Evolutionary conservation across 2,888 invertebrate species (phyloP), one percentile per base, ranked within the genome.

Genomic region (Tricholauxania praeusta): DNA sequence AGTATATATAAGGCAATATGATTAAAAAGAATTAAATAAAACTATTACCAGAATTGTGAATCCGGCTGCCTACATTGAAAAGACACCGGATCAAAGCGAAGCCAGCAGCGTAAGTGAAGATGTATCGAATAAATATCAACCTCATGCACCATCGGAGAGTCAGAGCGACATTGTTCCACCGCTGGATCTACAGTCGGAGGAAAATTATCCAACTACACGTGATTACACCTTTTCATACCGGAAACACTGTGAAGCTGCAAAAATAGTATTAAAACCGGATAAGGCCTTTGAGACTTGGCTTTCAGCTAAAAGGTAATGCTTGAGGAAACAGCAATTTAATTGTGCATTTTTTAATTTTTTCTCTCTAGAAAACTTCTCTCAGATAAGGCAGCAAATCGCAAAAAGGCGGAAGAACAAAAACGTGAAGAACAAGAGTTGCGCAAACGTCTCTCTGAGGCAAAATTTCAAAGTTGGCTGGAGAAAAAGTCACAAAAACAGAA

Each of bases 271-370:
- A 28, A 79, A 82, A 52, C 82, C 83, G 0, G 80, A 85, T 32
- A 62, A 76, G 15, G 87, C 87, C 4, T 87, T 80, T 65, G 79
- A 80, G 6, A 83, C 80, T 8, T 87, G 87, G 87, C 78, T 79
- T 5, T 83, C 82, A 2, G 82, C 82, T 14, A 87, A 87, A 79
- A 80, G 79, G 79, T 79, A 64, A 12, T 68, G 12, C 69, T 76
- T 1, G 65, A 57, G 12, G 17, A 57, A 14, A 19, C 1, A 64
- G 14, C 64, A 0, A 17, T 63, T 63, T 39, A 10, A 47, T n/a
- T 63, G 0, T 12, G 12, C 1, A 62, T 12, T 22, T 4, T 17
- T 28, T 14, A 6, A n/a, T 14, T 28, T 52, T 67, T 62, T 47
- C 10, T 47, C 14, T 64, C 32, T 17, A 81, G 81, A 64, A 81